A percentile compares a stretch with the other conserved stretches of the same genome.
phyloP scores from a whole-genome alignment of 2,888 invertebrate genomes.

The Ferrisia virgata region DNA sequence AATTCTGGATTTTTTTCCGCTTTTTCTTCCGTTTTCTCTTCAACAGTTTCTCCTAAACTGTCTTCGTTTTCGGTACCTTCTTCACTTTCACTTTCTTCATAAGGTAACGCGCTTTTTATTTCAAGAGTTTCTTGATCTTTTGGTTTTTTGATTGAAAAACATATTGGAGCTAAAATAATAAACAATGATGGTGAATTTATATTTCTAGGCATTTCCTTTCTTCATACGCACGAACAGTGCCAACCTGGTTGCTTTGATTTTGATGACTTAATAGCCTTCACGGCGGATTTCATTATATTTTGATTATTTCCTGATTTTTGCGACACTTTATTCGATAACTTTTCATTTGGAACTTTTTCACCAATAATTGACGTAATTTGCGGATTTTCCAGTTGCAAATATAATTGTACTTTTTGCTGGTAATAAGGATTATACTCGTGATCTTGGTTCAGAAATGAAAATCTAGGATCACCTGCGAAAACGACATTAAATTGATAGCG shows the following conservation, averaged over 20 bases:
- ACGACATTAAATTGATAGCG: background rate
- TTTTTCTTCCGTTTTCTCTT: slow-evolving; percentile 31
- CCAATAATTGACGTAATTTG: background rate
- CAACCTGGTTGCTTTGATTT: slow-evolving; percentile 44
- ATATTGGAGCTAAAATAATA: slow-evolving; percentile 63
- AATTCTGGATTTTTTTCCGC: slow-evolving; percentile 13
- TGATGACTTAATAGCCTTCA: slow-evolving; percentile 4
- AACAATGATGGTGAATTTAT: background rate
- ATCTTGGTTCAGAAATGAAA: slow-evolving; percentile 76
- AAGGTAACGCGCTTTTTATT: slow-evolving; percentile 70
- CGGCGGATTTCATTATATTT: background rate
- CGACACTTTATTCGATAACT: background rate
- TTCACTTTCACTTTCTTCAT: slow-evolving; percentile 51
- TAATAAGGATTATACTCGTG: slow-evolving; percentile 82
- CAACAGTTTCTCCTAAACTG: background rate
- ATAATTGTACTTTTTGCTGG: slow-evolving; percentile 61
- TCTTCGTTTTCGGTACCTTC: slow-evolving; percentile 45
- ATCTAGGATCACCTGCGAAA: slow-evolving; percentile 68
- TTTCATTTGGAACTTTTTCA: background rate
- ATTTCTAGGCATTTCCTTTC: slow-evolving; percentile 37
- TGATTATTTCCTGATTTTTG: background rate
- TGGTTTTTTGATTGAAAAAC: slow-evolving; percentile 79
- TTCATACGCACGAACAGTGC: background rate
- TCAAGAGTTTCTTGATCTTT: slow-evolving; percentile 68
- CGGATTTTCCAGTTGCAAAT: slow-evolving; percentile 42